Base-by-base conservation (phyloP, 2,888 invertebrate genomes). In the Lypha dubia region DNA sequence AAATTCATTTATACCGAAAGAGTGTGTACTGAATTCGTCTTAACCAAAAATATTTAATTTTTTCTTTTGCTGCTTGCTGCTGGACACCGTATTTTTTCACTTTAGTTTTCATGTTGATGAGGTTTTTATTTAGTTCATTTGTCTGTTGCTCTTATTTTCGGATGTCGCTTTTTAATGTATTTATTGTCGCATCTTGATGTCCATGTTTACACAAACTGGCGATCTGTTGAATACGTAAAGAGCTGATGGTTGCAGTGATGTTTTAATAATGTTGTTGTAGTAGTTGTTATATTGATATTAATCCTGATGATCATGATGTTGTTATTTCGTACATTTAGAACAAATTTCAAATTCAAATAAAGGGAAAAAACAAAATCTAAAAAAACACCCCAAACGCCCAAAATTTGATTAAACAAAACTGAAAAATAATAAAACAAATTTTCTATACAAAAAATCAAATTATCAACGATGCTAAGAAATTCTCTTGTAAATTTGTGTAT, bases 161-260 rank as follows among this genome's bases (percentile, higher is more conserved):
- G 63, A 58, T 82, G 84, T 76, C 81, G 60, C 73, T 73, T 70
- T 82, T 81, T 86, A 79, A 84, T 82, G 79, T 84, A 86, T 86
- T 84, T 86, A 84, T 79, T 81, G 84, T 84, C 75, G 75, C 67
- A 56, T 70, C 71, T 76, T 76, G 76, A 76, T 83, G 77, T 74
- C 53, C 80, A 80, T 77, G 68, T 83, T 76, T 77, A 79, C 65
- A n/a, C 76, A 22, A 76, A 79, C 62, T 77, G 79, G 77, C 68
- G 58, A 77, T 73, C 70, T 73, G 68, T 73, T 76, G 71, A 76
- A 77, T 74, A 73, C 32, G 46, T 49, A 73, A 79, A 35, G 44
- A 71, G 62, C 51, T 51, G 60, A 28, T 38, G 32, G 32, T 53
- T 46, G 22, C 44, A 60, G 28, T 70, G 62, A 44, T 63, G 53